Evolutionary conservation across 2,888 invertebrate genomes (phyloP), one percentile per base, ranked within the genome.

Genomic region (Gortyna flavago): DNA sequence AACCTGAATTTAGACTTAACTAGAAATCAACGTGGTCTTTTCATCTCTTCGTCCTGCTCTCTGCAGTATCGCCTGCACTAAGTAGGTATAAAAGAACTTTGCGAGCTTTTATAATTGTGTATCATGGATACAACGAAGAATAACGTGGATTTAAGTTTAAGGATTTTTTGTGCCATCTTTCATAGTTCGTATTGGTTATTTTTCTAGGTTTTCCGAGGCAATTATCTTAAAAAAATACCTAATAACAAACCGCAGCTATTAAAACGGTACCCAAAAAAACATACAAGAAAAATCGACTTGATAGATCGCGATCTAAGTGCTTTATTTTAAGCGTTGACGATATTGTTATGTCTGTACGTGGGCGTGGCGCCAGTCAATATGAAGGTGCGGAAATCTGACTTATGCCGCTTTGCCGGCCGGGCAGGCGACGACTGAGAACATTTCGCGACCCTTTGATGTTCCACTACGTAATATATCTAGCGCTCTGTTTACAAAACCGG

Each of bases 301-400:
- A 94, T 95, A 93, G 90, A 95, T 92, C 85, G 91, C 89, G 88
- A 91, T 93, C 91, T 94, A 94, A 96, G 95, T 95, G 95, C 89
- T 95, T 94, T 95, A 95, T 95, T 95, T 94, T 89, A 90, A 89
- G 90, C 89, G 92, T 90, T 91, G 92, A 91, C 89, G 90, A 89
- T 85, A 86, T 91, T 94, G 94, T 95, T 95, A 90, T 93, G 95
- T 94, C 94, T 95, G 91, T 82, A 78, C 80, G 81, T 72, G 81
- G 84, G 85, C 83, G 87, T 82, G 94, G 94, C 95, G 95, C 94
- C 95, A 87, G 77, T 79, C 81, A 86, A 88, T 87, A 89, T 69
- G 80, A 89, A 93, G 93, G 93, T 93, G 94, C 89, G 91, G 93
- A 89, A 91, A 90, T 85, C 85, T 87, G 83, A 88, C 88, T 87